phyloP scores from a whole-genome alignment of 1,140 invertebrate genomes.

The Cheumatopsyche charites region DNA sequence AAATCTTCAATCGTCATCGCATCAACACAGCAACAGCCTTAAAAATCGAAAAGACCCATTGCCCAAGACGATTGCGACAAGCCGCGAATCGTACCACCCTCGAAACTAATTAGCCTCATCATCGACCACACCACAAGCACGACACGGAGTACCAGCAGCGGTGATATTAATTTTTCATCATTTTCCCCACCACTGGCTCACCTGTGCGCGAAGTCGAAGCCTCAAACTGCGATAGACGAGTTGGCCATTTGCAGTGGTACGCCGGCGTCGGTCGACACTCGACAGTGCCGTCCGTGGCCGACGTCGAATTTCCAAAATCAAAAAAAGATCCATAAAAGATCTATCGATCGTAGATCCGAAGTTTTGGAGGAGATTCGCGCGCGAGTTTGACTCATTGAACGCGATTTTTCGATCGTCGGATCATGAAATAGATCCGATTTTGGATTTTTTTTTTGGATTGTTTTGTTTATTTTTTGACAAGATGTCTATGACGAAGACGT shows the following conservation, averaged over 20 bases:
- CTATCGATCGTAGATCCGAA: too few relatives aligned
- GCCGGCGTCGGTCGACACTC: slow-evolving; percentile 22
- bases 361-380: not conserved
- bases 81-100: too few relatives aligned
- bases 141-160: too few relatives aligned
- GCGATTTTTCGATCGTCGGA: not conserved
- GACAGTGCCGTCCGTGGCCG: not conserved
- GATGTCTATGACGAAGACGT: slow-evolving; percentile 47
- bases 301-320: not conserved
- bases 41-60: too few relatives aligned
- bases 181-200: not conserved
- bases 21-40: too few relatives aligned
- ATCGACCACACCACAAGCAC: too few relatives aligned
- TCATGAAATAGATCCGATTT: not conserved
- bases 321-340: too few relatives aligned
- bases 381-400: not conserved
- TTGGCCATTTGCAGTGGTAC: slow-evolving; percentile 31
- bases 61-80: too few relatives aligned
- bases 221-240: slow-evolving; percentile 27
- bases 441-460: too few relatives aligned
- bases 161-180: too few relatives aligned
- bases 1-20: too few relatives aligned
- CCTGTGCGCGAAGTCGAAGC: not conserved
- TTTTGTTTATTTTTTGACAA: not conserved
- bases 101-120: too few relatives aligned